A percentile compares a stretch with the other conserved stretches of the same genome.
Evolutionary conservation across 2,888 invertebrate species (phyloP).

Genomic region (Pachydiplax longipennis): DNA sequence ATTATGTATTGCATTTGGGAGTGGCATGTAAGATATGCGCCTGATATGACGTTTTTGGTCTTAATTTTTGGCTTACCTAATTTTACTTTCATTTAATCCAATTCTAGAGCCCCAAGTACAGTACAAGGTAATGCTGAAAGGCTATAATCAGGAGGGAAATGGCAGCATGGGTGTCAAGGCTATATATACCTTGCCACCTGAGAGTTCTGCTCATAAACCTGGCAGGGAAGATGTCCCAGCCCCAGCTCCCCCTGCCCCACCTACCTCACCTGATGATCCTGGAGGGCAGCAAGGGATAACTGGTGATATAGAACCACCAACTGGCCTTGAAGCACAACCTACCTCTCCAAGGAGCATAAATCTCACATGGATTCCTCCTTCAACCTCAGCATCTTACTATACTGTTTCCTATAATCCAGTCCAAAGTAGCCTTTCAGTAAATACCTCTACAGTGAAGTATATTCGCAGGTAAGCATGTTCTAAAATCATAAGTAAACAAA

Average conservation of each 20-base stretch:
- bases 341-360: constrained; percentile 63
- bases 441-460: constrained; percentile 51
- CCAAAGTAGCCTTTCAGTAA: constrained; percentile 51
- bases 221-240: neutral
- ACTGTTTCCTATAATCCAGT: constrained; percentile 64
- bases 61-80: too few species aligned
- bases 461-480: constrained; percentile 42
- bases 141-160: constrained; percentile 53
- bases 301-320: constrained; percentile 56
- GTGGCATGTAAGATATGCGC: too few species aligned
- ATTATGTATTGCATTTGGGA: too few species aligned
- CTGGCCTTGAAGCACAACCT: constrained; percentile 62
- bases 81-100: neutral
- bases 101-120: constrained; percentile 51
- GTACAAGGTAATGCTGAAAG: constrained; percentile 54
- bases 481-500: neutral
- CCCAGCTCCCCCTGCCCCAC: constrained; percentile 12
- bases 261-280: constrained; percentile 24
- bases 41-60: too few species aligned
- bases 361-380: constrained; percentile 63
- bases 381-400: constrained; percentile 59
- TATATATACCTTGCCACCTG: constrained; percentile 52
- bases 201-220: neutral
- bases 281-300: constrained; percentile 45
- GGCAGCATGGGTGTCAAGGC: constrained; percentile 52